Evolutionary conservation across 2,888 invertebrate species (phyloP), one percentile per base, ranked within the genome.

Genomic region (Drosophila falleni): DNA sequence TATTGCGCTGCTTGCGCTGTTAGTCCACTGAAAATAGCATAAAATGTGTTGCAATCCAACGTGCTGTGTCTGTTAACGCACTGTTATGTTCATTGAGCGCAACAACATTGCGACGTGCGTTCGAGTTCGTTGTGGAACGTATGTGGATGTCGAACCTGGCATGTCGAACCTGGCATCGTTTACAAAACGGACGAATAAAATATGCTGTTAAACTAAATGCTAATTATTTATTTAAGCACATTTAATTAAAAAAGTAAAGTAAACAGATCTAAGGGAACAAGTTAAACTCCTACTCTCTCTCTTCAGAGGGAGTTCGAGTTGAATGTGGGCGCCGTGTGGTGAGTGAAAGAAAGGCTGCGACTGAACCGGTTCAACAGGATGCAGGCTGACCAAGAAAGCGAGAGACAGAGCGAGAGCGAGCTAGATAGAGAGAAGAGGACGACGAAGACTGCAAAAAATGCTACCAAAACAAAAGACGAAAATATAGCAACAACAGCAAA

Each of bases 281-380:
- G 10, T 11, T 10, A 15, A 9, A 23, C 11, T 35, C 35, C 19
- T 3, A 4, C 23, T 8, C 35, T 8, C 35, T 8, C 19, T 26
- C 23, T 35, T 29, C 19, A 19, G 11, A 29, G n/a, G 42, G 41
- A 47, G 59, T 51, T 70, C 15, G 56, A 55, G 23, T 41, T 61
- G 37, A 50, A 60, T 69, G 75, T 69, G 70, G 70, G 65, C 68
- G 59, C 54, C 35, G 56, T 62, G 37, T 49, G 41, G 29, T 29
- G 35, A 35, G 26, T 26, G 31, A 19, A 44, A 47, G 50, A 68
- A 47, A 63, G 67, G 41, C 41, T 16, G 16, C 6, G 19, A 29
- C 58, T 37, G 53, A 86, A 82, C 83, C 83, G 83, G 88, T 83
- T 80, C 78, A 74, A 86, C 88, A 88, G 83, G 83, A 83, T 88